phyloP scores from a whole-genome alignment of 2,888 invertebrate species.

The Cheilosia grossa region DNA sequence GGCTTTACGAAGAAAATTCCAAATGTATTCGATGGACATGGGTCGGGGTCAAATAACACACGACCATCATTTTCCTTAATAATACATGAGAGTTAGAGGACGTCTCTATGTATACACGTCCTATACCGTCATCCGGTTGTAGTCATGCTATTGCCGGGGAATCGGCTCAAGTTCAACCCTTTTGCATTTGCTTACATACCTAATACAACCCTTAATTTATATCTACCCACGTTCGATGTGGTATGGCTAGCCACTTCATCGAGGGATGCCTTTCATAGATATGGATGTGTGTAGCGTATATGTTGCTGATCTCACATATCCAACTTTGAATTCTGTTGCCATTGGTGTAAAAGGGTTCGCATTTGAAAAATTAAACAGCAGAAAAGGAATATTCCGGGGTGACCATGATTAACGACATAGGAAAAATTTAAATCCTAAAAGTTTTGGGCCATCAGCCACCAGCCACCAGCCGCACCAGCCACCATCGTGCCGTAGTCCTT shows the following conservation, averaged over 20 bases:
- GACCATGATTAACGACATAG: slow-evolving; percentile 77
- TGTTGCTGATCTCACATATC: slow-evolving; percentile 57
- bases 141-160: slow-evolving; percentile 29
- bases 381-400: slow-evolving; percentile 75
- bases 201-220: slow-evolving; percentile 75
- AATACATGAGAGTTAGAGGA: slow-evolving; percentile 72
- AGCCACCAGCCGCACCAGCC: slow-evolving; percentile 63
- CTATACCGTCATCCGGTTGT: slow-evolving; percentile 28
- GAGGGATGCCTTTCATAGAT: slow-evolving; percentile 37
- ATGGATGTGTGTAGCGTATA: slow-evolving; percentile 9
- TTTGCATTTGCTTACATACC: slow-evolving; percentile 69
- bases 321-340: slow-evolving; percentile 63
- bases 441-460: slow-evolving; percentile 65
- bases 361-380: slow-evolving; percentile 74
- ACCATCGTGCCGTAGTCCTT: slow-evolving; percentile 52
- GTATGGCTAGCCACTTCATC: slow-evolving; percentile 26
- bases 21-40: slow-evolving; percentile 69
- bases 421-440: slow-evolving; percentile 73
- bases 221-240: slow-evolving; percentile 70
- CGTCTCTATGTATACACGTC: slow-evolving; percentile 63
- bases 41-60: slow-evolving; percentile 75
- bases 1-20: slow-evolving; percentile 53
- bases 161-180: slow-evolving; percentile 74
- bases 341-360: slow-evolving; percentile 73
- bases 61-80: slow-evolving; percentile 75